These are phyloP conservation scores for Conopomorpha cramerella DNA, from an alignment of 1,140 invertebrate species.

Conservation along the genomic window DNA sequence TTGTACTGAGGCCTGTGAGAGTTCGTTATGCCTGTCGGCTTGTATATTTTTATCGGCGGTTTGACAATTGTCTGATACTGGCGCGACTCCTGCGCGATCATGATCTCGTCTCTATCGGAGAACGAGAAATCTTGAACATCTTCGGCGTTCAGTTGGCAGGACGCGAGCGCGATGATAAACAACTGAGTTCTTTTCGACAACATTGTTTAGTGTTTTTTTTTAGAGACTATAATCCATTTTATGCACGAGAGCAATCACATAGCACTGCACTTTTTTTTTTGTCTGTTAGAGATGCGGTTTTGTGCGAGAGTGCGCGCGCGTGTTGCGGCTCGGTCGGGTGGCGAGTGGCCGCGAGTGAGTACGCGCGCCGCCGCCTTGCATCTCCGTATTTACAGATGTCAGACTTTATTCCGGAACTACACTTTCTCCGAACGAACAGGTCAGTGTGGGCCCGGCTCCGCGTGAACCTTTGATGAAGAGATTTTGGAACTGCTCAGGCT, in stretches of 20 bases:
- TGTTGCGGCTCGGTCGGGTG: too few species aligned
- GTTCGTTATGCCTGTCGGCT: slow-evolving; percentile 43
- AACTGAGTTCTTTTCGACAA: slow-evolving; percentile 1
- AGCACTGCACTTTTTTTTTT: too few species aligned
- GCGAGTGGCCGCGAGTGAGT: slow-evolving; percentile 37
- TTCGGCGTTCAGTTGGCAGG: slow-evolving; percentile 10
- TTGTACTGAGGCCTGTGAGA: slow-evolving; percentile 54
- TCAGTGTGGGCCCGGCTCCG: slow-evolving; percentile 20
- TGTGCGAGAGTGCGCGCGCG: slow-evolving; percentile 22
- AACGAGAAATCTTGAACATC: slow-evolving; percentile 30
- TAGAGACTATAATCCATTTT: slow-evolving; percentile 11
- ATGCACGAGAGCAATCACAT: too few species aligned
- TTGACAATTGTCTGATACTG: slow-evolving; percentile 34
- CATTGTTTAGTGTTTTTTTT: slow-evolving; percentile 15
- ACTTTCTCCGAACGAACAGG: slow-evolving; percentile 37
- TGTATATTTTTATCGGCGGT: slow-evolving; percentile 30
- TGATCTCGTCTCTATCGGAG: slow-evolving; percentile 27
- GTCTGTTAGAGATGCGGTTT: slow-evolving; percentile 7
- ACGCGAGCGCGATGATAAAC: not conserved
- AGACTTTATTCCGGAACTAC: slow-evolving; percentile 43
- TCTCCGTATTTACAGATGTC: slow-evolving; percentile 33
- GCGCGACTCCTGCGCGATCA: slow-evolving; percentile 44
- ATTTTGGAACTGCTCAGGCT: too few species aligned
- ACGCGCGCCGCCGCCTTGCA: slow-evolving; percentile 19
- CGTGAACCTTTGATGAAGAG: too few species aligned